Conservation (phyloP, 2,888 invertebrate genomes). For the Spatulosminthurus flaviceps region DNA sequence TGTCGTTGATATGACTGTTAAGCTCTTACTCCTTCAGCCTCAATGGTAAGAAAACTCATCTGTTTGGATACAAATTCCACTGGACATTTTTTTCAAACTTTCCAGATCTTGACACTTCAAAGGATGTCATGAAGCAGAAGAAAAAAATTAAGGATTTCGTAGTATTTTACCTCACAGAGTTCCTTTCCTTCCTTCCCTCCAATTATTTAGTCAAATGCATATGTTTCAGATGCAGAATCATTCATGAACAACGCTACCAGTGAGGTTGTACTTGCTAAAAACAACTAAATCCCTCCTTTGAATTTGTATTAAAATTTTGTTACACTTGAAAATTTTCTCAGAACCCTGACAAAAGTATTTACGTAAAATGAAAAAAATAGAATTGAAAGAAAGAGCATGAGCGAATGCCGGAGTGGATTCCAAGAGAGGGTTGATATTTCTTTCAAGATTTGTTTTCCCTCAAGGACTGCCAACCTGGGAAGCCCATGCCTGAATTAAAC, state of each 20-base stretch:
- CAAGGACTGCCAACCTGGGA: neutral
- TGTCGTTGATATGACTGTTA: conserved; percentile 18
- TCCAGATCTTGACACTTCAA: no score
- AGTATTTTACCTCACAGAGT: no score
- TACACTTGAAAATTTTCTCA: neutral
- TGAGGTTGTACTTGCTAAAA: no score
- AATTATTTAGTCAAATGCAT: no score
- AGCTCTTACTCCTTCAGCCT: neutral
- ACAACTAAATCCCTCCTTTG: no score
- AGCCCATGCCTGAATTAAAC: neutral
- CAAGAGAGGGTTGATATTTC: conserved; percentile 22
- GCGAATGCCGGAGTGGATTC: neutral
- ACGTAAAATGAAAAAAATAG: neutral
- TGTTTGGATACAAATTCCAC: neutral
- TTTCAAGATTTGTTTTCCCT: neutral
- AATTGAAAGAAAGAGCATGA: neutral
- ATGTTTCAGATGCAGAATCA: no score
- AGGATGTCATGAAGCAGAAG: no score
- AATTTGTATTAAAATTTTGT: neutral
- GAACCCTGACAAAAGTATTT: conserved; percentile 22
- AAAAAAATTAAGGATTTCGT: no score
- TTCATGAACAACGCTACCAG: no score
- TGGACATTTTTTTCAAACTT: no score
- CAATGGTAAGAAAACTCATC: neutral
- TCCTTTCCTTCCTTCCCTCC: no score